These are phyloP conservation scores for Oryzias dopingdopingensis DNA, from an alignment of 2,797 vertebrate genomes.

Conservation along the genomic window DNA sequence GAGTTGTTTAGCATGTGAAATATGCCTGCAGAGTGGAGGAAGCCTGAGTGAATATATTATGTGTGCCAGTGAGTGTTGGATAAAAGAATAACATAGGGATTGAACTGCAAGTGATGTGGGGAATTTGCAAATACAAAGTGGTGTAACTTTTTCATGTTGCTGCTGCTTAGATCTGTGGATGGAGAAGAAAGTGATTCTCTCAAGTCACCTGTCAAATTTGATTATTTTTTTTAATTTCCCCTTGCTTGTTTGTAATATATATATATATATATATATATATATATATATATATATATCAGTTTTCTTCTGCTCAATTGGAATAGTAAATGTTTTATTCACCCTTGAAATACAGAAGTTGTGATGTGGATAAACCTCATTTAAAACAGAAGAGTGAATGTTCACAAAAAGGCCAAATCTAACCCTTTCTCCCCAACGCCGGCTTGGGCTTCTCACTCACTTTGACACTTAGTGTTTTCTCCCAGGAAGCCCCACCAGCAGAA, in stretches of 20 bases:
- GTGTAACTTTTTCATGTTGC: constrained; percentile 30
- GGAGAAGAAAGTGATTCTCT: constrained; percentile 9
- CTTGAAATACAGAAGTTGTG: no score
- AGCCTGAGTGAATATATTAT: constrained; percentile 36
- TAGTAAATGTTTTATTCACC: no score
- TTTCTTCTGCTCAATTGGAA: no score
- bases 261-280: no score
- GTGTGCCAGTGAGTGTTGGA: constrained; percentile 35
- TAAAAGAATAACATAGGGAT: constrained; percentile 35
- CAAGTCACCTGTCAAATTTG: constrained; percentile 3
- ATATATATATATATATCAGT: no score
- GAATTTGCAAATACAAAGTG: constrained; percentile 17
- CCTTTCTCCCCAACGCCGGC: no score
- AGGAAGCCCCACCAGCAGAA: constrained; percentile 42
- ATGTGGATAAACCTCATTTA: no score
- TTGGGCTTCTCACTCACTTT: constrained; percentile 33
- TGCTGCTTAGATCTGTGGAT: constrained; percentile 8
- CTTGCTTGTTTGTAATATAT: no score
- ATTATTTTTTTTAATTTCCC: background rate
- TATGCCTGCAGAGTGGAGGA: constrained; percentile 10
- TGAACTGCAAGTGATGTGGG: constrained; percentile 29
- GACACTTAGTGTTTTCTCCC: constrained; percentile 39
- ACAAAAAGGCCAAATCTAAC: no score
- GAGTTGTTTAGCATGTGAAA: constrained; percentile 46
- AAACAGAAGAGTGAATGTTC: no score